These are phyloP conservation scores for Ips nitidus DNA, from an alignment of 1,140 invertebrate species.

Conservation along the genomic window DNA sequence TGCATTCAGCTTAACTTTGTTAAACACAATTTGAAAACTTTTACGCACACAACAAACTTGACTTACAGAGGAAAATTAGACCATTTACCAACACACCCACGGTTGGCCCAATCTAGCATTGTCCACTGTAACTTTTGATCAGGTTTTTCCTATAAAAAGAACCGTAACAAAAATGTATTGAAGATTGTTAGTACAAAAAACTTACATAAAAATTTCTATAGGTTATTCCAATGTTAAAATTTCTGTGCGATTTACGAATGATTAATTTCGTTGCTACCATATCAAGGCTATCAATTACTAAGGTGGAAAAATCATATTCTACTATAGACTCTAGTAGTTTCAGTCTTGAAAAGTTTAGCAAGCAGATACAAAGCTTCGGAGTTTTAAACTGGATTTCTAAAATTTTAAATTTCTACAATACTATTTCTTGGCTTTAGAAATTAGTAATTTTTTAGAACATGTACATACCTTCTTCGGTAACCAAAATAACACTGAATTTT, in stretches of 20 bases:
- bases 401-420: too few relatives aligned
- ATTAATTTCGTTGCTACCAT: slow-evolving; percentile 40
- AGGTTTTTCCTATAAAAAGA: slow-evolving; percentile 38
- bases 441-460: not conserved
- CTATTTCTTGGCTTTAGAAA: too few relatives aligned
- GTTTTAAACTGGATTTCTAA: not conserved
- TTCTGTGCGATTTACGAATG: slow-evolving; percentile 39
- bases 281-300: slow-evolving; percentile 46
- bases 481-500: slow-evolving; percentile 35
- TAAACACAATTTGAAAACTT: too few relatives aligned
- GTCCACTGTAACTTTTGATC: slow-evolving; percentile 47
- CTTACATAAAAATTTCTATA: slow-evolving; percentile 45
- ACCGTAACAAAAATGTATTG: slow-evolving; percentile 4
- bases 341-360: slow-evolving; percentile 33
- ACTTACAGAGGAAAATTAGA: too few relatives aligned
- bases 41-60: too few relatives aligned
- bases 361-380: slow-evolving; percentile 20
- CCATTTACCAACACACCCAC: slow-evolving; percentile 43
- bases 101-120: slow-evolving; percentile 46
- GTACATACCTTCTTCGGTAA: slow-evolving; percentile 35
- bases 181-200: slow-evolving; percentile 1
- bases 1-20: too few relatives aligned
- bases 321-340: slow-evolving; percentile 35
- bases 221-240: slow-evolving; percentile 46
- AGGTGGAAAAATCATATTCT: slow-evolving; percentile 33